Evolutionary conservation across 2,797 vertebrate genomes (phyloP), one percentile per base, ranked within the genome.

Genomic region (Oophaga sylvatica): DNA sequence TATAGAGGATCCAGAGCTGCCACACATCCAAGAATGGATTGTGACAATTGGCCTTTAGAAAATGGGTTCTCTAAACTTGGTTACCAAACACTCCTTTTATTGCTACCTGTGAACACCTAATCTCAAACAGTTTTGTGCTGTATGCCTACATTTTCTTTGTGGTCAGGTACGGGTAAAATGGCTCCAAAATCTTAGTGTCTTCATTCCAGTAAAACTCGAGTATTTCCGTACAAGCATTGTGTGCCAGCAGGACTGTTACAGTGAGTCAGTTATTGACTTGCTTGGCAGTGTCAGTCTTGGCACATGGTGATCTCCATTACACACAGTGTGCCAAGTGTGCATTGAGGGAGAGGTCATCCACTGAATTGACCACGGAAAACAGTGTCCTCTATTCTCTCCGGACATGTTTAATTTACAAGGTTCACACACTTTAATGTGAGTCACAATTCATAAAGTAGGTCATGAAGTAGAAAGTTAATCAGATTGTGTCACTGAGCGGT

Each of bases 371-470:
- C 59, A 62, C 17, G 29, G 16, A 20, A n/a, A 22, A 53, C 82
- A 45, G 62, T 26, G 56, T 35, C 35, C 53, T 19, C 19, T 22
- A 45, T 35, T 73, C 9, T 75, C 31, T 5, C 3, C 12, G 19
- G 53, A 73, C 68, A 60, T 75, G 68, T 75, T 60, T 59, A 35
- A 81, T 45, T 65, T 53, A 81, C 41, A 35, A 13, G 3, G 35
- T 71, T 81, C 31, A 80, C 76, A 86, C 22, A 45, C 82, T 81
- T 48, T 8, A 48, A 35, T 9, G 29, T 83, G 81, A 83, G 53
- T 73, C 70, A 84, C 82, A 45, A 68, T 62, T 87, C 70, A 77
- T 53, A 60, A 88, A 75, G 59, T 88, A 67, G 87, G 87, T 85
- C 87, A 85, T 31, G 60, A 76, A 77, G 57, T 88, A 85, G 80